These are phyloP conservation scores for Eilema griseolum DNA, from an alignment of 2,888 invertebrate species.

Conservation along the genomic window DNA sequence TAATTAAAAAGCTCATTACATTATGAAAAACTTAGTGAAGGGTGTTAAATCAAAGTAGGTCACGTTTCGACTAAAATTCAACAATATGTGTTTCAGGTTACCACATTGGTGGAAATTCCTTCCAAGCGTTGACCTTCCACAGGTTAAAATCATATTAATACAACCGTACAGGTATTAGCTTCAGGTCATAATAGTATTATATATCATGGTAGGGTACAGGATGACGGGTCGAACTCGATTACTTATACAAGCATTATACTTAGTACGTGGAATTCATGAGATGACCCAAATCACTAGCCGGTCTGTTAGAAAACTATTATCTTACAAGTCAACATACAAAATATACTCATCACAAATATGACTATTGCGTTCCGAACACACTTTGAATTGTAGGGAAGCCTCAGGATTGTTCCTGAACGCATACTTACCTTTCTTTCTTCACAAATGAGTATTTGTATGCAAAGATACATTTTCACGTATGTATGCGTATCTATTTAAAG, in stretches of 20 bases:
- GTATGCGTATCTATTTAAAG: no score
- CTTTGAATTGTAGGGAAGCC: background rate
- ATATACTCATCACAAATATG: no score
- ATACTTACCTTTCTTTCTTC: background rate
- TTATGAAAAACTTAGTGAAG: background rate
- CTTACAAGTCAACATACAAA: no score
- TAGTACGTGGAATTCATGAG: no score
- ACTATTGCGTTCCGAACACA: background rate
- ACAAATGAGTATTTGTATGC: background rate
- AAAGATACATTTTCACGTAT: no score
- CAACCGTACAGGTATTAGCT: background rate
- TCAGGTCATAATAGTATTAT: no score
- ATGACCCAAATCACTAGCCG: background rate
- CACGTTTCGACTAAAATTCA: constrained; percentile 56
- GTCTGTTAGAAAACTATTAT: background rate
- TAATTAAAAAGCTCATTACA: background rate
- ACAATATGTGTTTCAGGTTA: constrained; percentile 30
- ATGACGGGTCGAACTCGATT: background rate
- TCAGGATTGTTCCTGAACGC: no score
- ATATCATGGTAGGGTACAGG: background rate
- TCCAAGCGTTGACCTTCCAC: background rate
- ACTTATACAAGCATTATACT: background rate
- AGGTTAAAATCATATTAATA: background rate
- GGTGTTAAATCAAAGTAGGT: constrained; percentile 9
- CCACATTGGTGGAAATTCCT: background rate